Conservation (phyloP, 2,797 vertebrate species). For the Anas georgica region DNA sequence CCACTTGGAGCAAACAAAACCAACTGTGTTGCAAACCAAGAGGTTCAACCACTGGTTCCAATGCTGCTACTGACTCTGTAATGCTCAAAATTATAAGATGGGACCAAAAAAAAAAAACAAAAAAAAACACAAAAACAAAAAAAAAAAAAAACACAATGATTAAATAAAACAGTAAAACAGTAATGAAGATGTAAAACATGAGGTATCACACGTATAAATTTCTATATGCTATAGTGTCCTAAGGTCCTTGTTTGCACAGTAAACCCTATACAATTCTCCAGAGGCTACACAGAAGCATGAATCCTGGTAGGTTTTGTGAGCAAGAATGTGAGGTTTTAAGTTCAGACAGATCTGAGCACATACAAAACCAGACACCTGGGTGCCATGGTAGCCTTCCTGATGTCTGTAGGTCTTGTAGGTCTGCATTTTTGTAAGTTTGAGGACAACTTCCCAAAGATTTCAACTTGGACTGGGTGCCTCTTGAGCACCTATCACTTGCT, state of each 20-base stretch:
- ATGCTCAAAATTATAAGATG: not conserved
- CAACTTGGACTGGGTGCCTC: not conserved
- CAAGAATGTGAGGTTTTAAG: not conserved
- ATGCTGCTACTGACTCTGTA: not conserved
- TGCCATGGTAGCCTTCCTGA: not conserved
- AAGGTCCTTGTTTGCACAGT: not conserved
- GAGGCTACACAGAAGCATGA: not conserved
- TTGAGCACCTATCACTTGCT: not conserved
- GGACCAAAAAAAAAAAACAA: not conserved
- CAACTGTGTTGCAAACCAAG: not conserved
- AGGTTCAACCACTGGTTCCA: not conserved
- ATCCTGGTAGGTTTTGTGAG: not conserved
- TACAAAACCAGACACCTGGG: not conserved
- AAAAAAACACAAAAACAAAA: not conserved
- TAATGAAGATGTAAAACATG: not conserved
- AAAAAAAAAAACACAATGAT: not conserved
- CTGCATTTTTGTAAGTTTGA: not conserved
- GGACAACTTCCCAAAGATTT: not conserved
- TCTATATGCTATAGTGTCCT: not conserved
- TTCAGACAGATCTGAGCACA: not conserved
- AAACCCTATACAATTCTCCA: not conserved
- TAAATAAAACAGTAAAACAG: not conserved
- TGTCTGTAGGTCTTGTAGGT: too few relatives aligned
- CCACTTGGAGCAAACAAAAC: conserved; percentile 4
- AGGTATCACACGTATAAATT: not conserved